Percentiles rank a stretch among this genome's conserved stretches.
Conservation (phyloP, 2,888 invertebrate genomes). For the Blera fallax region DNA sequence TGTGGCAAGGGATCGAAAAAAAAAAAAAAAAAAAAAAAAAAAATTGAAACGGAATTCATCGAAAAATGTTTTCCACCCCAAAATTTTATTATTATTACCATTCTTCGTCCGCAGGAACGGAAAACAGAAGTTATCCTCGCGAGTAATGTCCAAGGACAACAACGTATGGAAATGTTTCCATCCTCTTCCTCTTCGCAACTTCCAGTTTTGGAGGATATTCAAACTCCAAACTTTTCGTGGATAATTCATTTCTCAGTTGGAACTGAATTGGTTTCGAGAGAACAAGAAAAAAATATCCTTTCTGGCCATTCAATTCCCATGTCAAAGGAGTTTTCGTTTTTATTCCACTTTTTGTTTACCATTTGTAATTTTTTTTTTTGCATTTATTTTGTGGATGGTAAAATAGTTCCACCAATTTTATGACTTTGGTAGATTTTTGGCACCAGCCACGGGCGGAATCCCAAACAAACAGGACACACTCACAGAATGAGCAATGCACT, state of each 20-base stretch:
- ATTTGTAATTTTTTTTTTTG: neutral
- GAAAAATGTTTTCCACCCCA: slow-evolving; percentile 39
- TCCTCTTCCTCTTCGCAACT: neutral
- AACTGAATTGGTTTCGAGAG: slow-evolving; percentile 46
- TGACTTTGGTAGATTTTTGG: slow-evolving; percentile 58
- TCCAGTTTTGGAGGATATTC: slow-evolving; percentile 38
- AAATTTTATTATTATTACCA: slow-evolving; percentile 69
- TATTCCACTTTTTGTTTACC: neutral
- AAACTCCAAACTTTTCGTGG: slow-evolving; percentile 61
- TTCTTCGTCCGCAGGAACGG: slow-evolving; percentile 58
- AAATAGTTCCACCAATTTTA: slow-evolving; percentile 58
- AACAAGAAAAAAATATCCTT: neutral
- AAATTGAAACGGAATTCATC: slow-evolving; percentile 59
- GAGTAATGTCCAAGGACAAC: slow-evolving; percentile 69
- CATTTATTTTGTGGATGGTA: neutral
- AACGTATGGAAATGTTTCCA: slow-evolving; percentile 66
- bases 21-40: no score
- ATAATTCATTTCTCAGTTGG: slow-evolving; percentile 66
- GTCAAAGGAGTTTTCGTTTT: slow-evolving; percentile 52
- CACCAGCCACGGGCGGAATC: slow-evolving; percentile 17
- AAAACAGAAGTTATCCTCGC: slow-evolving; percentile 71
- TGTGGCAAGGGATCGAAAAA: slow-evolving; percentile 18
- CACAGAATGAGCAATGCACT: neutral
- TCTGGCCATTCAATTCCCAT: slow-evolving; percentile 33
- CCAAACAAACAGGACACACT: slow-evolving; percentile 12